A percentile compares a stretch with the other conserved stretches of the same genome.
These are phyloP conservation scores for Pituophis catenifer DNA, from an alignment of 2,113 vertebrate species.

Conservation along the genomic window DNA sequence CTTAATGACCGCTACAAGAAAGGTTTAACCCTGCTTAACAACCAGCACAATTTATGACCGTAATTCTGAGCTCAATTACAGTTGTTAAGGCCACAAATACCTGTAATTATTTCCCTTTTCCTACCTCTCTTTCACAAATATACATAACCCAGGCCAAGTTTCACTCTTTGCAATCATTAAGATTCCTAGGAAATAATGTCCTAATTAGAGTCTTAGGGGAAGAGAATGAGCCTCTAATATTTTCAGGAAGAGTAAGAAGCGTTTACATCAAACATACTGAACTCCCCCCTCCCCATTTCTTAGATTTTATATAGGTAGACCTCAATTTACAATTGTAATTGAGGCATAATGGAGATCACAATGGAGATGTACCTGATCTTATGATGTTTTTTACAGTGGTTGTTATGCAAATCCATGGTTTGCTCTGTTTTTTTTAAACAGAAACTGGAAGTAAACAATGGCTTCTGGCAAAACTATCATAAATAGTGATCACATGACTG, in stretches of 20 bases:
- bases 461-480: too few species aligned
- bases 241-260: background rate
- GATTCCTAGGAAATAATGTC: background rate
- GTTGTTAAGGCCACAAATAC: background rate
- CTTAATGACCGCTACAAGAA: background rate
- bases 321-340: background rate
- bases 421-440: too few species aligned
- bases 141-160: background rate
- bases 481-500: too few species aligned
- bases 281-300: background rate
- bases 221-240: background rate
- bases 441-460: too few species aligned
- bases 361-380: too few species aligned
- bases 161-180: background rate
- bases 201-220: background rate
- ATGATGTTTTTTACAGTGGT: too few species aligned
- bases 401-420: too few species aligned
- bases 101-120: background rate
- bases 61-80: background rate
- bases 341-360: too few species aligned
- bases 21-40: background rate
- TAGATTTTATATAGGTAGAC: background rate
- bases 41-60: background rate
- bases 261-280: background rate
- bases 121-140: background rate